Conservation (phyloP, 2,888 invertebrate species). For the Trichogramma dendrolimi region DNA sequence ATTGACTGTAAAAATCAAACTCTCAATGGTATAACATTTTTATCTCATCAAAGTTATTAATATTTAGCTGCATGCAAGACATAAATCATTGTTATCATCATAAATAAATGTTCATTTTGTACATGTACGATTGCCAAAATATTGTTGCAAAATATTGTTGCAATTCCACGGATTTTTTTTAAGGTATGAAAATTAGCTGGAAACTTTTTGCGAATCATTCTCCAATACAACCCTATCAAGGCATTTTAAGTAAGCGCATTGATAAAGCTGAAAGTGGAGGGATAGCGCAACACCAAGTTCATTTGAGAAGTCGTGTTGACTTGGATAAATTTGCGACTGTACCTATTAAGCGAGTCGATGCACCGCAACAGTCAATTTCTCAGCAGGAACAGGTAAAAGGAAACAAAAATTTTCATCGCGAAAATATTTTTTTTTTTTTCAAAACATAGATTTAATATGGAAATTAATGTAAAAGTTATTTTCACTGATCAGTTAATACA, state of each 20-base stretch:
- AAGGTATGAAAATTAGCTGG: constrained; percentile 43
- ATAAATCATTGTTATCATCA: not conserved
- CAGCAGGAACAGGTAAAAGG: no score
- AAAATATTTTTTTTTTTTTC: no score
- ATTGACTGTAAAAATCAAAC: no score
- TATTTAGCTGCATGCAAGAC: not conserved
- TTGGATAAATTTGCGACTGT: constrained; percentile 2
- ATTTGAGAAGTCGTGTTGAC: not conserved
- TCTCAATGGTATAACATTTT: no score
- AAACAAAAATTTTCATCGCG: no score
- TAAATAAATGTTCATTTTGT: not conserved
- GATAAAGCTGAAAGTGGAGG: constrained; percentile 30
- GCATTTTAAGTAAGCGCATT: constrained; percentile 28
- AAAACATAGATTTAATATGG: no score
- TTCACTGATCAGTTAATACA: no score
- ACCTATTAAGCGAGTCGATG: not conserved
- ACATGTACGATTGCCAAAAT: not conserved
- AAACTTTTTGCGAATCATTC: constrained; percentile 38
- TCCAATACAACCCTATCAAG: constrained; percentile 36
- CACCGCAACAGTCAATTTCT: no score
- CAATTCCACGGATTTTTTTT: constrained; percentile 10
- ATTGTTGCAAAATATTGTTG: not conserved
- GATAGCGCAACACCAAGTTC: constrained; percentile 8
- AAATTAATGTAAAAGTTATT: no score
- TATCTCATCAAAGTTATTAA: no score